Base-by-base conservation (phyloP, 2,797 vertebrate genomes). In the Sebastes minor region DNA sequence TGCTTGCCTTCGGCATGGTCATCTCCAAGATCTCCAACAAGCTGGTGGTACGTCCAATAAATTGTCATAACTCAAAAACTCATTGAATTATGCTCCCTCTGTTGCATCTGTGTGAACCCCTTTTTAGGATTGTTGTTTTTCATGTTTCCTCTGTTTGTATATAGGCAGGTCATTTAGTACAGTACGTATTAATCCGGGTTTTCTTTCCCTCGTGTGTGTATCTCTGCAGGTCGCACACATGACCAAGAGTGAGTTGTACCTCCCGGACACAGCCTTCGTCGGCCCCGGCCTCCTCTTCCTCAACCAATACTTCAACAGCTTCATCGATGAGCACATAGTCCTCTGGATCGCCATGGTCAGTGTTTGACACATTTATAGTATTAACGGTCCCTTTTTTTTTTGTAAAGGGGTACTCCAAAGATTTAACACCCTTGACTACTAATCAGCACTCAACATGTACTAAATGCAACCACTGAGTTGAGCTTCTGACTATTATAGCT, bases 291-390 rank as follows among this genome's bases (percentile, higher is more conserved):
- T 99, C 80, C 96, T 99, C 82, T 97, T 99, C 95, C 96, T 99
- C 92, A 97, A 99, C 95, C 99, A 99, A 86, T 99, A 99, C 89
- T 99, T 99, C 92, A 97, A 97, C 95, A 97, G 97, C 93, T 99
- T 98, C 85, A 78, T 99, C 70, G 95, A 99, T 23, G 99, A 99
- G 91, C 94, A 99, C 88, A 89, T 98, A 82, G 95, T 99, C 84
- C 96, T 99, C 3, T 99, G 98, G 97, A 92, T 98, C 80, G 99
- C 98, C 78, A 76, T 98, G 97, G 99, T 99, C 87, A 96, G 97
- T 81, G 14, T 16, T 10, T 7, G 7, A 70, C 6, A 27, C 16
- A 33, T 6, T 27, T 20, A 5, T 13, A 6, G 18, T 11, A 9
- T 27, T 20, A 30, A 33, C 4, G 2, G 5, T 23, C 57, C 4